Conservation (phyloP, 2,113 vertebrate species). For the Acanthisitta chloris region DNA sequence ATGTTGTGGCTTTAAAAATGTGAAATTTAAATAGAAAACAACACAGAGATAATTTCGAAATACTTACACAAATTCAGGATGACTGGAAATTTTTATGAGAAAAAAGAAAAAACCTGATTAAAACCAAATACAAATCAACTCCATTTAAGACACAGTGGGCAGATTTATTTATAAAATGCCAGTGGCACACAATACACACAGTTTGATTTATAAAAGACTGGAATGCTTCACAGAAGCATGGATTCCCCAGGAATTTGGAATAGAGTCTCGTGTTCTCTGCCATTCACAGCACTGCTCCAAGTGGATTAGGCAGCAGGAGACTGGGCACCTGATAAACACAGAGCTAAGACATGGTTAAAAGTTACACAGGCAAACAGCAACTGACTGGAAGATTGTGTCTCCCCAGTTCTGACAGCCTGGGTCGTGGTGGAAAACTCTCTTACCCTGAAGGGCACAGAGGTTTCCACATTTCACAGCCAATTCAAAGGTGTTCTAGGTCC, state of each 20-base stretch:
- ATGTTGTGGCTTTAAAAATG: background rate
- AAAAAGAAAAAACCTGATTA: background rate
- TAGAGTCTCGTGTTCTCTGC: background rate
- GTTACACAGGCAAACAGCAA: background rate
- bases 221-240: slow-evolving; percentile 44
- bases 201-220: background rate
- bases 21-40: background rate
- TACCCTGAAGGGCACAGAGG: background rate
- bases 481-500: background rate
- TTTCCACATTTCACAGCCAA: background rate
- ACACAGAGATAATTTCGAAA: background rate
- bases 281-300: background rate
- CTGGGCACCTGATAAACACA: background rate
- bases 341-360: background rate
- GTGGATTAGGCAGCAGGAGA: background rate
- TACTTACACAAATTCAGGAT: background rate
- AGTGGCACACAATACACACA: background rate
- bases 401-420: background rate
- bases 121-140: background rate
- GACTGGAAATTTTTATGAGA: background rate
- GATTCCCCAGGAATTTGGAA: background rate
- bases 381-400: background rate
- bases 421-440: background rate
- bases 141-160: background rate
- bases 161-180: slow-evolving; percentile 43